Percentiles rank a stretch among this genome's conserved stretches.
Evolutionary conservation across 2,888 invertebrate species (phyloP).

Genomic region (Lomographa bimaculata): DNA sequence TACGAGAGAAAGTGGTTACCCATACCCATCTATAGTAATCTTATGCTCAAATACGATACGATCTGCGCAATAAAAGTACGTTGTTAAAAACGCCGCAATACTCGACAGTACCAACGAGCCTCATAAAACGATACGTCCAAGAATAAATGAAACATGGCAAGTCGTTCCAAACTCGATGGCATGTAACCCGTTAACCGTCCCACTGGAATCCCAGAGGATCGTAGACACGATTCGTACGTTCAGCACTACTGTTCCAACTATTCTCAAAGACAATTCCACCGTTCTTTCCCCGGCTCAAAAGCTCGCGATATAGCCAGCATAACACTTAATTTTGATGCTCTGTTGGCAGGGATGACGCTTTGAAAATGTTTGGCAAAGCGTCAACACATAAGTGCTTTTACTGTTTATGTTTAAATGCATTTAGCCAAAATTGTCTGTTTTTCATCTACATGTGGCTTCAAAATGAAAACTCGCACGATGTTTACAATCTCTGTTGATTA

Average conservation of each 20-base stretch:
- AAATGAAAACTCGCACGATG: no score
- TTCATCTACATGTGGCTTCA: not conserved
- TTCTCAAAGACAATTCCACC: conserved; percentile 69
- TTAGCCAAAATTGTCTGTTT: conserved; percentile 1
- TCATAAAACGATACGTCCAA: conserved; percentile 38
- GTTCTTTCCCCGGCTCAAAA: conserved; percentile 56
- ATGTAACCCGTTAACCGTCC: conserved; percentile 63
- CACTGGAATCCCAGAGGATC: conserved; percentile 56
- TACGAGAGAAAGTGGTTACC: no score
- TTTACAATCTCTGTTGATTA: no score
- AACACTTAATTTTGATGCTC: conserved; percentile 52
- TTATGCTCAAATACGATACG: no score
- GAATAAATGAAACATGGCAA: conserved; percentile 55
- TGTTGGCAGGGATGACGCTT: conserved; percentile 19
- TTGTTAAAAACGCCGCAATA: conserved; percentile 13
- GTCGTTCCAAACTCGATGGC: conserved; percentile 56
- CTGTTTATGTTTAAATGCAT: conserved; percentile 1
- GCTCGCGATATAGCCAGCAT: conserved; percentile 56
- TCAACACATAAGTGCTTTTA: conserved; percentile 13
- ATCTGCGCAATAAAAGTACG: conserved; percentile 6
- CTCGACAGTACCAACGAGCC: conserved; percentile 20
- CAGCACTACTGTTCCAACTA: conserved; percentile 62
- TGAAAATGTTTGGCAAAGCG: conserved; percentile 19
- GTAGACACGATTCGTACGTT: conserved; percentile 67
- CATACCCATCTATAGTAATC: no score